Evolutionary conservation across 2,797 vertebrate genomes (phyloP), one percentile per base, ranked within the genome.

Genomic region (Nannoperca australis): DNA sequence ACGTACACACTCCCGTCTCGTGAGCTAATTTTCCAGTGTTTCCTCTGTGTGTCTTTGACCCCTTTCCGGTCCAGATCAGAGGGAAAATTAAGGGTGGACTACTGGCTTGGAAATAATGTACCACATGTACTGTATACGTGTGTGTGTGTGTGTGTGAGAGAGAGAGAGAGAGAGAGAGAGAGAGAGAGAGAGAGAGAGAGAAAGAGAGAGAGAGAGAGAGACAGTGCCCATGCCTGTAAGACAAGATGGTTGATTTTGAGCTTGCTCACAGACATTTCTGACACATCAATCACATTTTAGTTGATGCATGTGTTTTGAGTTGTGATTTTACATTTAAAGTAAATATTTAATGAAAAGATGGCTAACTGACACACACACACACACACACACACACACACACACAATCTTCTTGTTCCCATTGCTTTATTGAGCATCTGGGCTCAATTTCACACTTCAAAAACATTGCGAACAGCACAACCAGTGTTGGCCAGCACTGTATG

Each of bases 361-460:
- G 40, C 56, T 79, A 62, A 76, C 34, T 73, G 70, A 78, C 75
- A 70, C 66, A 65, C 70, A 47, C 53, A 30, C 68, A 62, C 71
- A 42, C 68, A 62, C 34, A 32, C 53, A 47, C 68, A 60, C 72
- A 32, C 51, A 68, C 47, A 63, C 40, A 55, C 47, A 58, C 50
- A 73, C 40, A 32, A 60, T 79, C 83, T 85, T 73, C 90, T 88
- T 78, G 77, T 93, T 94, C 83, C 87, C 90, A 93, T 78, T 91
- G 73, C 78, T 89, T 93, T 85, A 84, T 86, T 85, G 78, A 93
- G 83, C 94, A 95, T 95, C 94, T 96, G 95, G 91, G 85, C 85
- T 91, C 83, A 88, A 94, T 95, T 95, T 93, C 82, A 91, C 80
- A 90, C 83, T 88, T 90, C 85, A 91, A 84, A 91, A 93, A 85